Base-by-base conservation (phyloP, 2,113 vertebrate genomes). In the Lepidothrix coronata region DNA sequence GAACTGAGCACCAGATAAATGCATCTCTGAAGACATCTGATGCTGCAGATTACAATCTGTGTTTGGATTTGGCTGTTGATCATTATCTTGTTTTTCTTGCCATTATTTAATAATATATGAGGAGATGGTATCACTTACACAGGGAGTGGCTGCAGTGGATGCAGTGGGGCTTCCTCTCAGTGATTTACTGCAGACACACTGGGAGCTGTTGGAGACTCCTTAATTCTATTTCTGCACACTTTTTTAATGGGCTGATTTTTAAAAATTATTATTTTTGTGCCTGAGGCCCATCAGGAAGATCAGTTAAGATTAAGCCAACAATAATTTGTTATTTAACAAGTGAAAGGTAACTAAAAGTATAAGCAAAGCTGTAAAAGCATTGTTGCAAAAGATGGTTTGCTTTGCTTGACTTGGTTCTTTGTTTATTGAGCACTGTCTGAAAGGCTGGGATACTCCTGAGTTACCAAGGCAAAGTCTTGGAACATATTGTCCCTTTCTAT, bases 41-140 rank as follows among this genome's bases (percentile, higher is more conserved):
- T 94, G 83, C 76, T 76, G 41, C 54, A 76, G 59, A 90, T 95
- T 68, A 93, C 75, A 83, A 27, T 91, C 90, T 76, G 57, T 95
- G 94, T 95, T 94, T 94, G 82, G 93, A 93, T 96, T 94, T 82
- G 76, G 44, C 81, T 70, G 37, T 65, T 95, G 90, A 89, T 93
- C 14, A 8, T 71, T 91, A 88, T 92, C 89, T 70, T 95, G 91
- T 95, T 91, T 94, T 95, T 59, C 78, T 93, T 89, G 74, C 80
- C 54, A 54, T 94, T 94, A 89, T 85, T 94, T 92, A 97, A 94
- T 96, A 94, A 95, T 95, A 73, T 54, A 94, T 94, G 81, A 96
- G 89, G 87, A 5, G 61, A 63, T 78, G 73, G 44, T 91, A 87
- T 94, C 28, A 0, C 44, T 96, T 95, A 62, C 74, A 85, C 66